These are phyloP conservation scores for Sarcophaga bullata DNA, from an alignment of 1,140 invertebrate genomes.

Conservation along the genomic window DNA sequence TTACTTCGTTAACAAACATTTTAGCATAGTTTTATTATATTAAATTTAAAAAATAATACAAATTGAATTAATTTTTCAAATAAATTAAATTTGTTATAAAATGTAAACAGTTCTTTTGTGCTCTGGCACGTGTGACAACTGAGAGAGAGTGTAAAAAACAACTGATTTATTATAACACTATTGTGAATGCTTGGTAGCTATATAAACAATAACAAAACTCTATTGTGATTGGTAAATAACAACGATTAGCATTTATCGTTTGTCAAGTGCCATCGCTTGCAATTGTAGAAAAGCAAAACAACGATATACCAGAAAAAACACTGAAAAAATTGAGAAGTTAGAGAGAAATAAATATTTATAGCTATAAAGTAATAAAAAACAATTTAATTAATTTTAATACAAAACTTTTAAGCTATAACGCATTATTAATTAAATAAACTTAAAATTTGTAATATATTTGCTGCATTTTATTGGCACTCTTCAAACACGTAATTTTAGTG, in stretches of 20 bases:
- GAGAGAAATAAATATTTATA: neutral
- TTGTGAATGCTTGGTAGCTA: neutral
- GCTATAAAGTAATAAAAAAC: neutral
- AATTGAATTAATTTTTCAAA: neutral
- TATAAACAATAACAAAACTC: neutral
- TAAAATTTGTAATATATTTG: no score
- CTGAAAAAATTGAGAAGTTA: neutral
- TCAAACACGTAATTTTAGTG: neutral
- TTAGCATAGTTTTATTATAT: conserved; percentile 39
- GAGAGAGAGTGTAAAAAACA: neutral
- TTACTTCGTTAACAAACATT: conserved; percentile 86
- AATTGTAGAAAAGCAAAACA: neutral
- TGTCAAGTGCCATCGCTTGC: neutral
- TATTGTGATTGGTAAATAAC: neutral
- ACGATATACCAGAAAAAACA: neutral
- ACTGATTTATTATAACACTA: neutral
- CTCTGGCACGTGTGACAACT: neutral
- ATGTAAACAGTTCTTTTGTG: neutral
- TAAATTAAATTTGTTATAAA: neutral
- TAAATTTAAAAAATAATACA: neutral
- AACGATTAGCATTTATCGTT: neutral
- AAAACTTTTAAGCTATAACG: no score
- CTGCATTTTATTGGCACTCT: no score
- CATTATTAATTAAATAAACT: no score
- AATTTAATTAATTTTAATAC: neutral